Evolutionary conservation across 2,888 invertebrate genomes (phyloP).

Genomic region (Plebejus melissa): DNA sequence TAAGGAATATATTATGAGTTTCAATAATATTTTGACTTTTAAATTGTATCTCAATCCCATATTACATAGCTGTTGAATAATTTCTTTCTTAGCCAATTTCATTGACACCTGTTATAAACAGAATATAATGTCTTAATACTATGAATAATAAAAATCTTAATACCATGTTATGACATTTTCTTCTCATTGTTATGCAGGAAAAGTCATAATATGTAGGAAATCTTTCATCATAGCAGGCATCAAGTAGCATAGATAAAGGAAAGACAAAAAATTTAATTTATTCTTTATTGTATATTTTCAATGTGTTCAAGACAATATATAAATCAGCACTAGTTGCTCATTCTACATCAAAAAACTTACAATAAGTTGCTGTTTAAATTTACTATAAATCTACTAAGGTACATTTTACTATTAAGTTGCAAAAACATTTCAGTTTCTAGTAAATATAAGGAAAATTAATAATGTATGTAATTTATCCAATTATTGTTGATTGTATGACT

Average conservation of each 20-base stretch:
- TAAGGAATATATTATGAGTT: conserved; percentile 27
- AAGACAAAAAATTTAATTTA: conserved; percentile 31
- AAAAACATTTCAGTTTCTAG: background rate
- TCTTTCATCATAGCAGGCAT: background rate
- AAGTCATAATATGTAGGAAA: too few species aligned
- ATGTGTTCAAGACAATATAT: conserved; percentile 65
- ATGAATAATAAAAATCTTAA: too few species aligned
- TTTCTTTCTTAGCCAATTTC: too few species aligned
- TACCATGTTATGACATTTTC: too few species aligned
- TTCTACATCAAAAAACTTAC: conserved; percentile 61
- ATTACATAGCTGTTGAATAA: background rate
- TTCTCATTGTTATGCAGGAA: too few species aligned
- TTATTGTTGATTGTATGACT: background rate
- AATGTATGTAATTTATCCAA: background rate
- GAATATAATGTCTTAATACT: too few species aligned
- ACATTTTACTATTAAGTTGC: conserved; percentile 24
- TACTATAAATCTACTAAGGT: conserved; percentile 41
- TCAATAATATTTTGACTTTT: conserved; percentile 6
- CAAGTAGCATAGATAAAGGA: background rate
- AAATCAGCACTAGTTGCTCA: conserved; percentile 63
- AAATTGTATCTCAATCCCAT: conserved; percentile 6
- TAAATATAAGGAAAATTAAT: background rate
- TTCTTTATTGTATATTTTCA: conserved; percentile 61
- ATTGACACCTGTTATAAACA: too few species aligned
- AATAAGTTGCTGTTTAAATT: conserved; percentile 41